Conservation (phyloP, 2,888 invertebrate species). For the Invenusta paracnida region DNA sequence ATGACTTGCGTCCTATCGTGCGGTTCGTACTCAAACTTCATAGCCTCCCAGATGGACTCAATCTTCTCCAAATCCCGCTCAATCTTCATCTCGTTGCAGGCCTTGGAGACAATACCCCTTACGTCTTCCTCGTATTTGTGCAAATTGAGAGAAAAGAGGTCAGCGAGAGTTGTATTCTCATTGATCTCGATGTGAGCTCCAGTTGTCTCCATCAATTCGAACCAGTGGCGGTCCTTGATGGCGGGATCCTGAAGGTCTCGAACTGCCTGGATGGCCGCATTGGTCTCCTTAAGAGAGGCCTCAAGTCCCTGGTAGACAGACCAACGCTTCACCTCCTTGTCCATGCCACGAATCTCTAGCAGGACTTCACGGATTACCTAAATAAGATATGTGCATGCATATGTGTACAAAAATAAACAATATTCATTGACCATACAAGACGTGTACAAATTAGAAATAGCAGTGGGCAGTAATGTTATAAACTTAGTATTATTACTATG, state of each 20-base stretch:
- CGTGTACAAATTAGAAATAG: too few relatives aligned
- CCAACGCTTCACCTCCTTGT: constrained; percentile 40
- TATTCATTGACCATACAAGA: too few relatives aligned
- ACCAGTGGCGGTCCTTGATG: constrained; percentile 90
- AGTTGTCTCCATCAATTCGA: constrained; percentile 88
- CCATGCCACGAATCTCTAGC: constrained; percentile 33
- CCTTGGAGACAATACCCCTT: constrained; percentile 89
- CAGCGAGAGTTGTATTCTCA: constrained; percentile 81
- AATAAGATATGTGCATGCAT: neutral
- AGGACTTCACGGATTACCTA: constrained; percentile 33
- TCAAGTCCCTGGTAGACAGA: constrained; percentile 33
- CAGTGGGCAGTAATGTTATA: too few relatives aligned
- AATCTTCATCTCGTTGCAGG: constrained; percentile 97
- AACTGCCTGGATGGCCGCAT: constrained; percentile 33
- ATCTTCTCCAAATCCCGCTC: constrained; percentile 86
- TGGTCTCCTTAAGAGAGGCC: constrained; percentile 35
- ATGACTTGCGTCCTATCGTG: constrained; percentile 81
- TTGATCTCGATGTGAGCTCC: constrained; percentile 88
- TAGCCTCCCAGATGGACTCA: constrained; percentile 81
- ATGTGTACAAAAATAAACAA: too few relatives aligned
- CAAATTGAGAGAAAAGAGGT: constrained; percentile 80
- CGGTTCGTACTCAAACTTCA: constrained; percentile 79
- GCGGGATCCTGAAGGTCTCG: constrained; percentile 70
- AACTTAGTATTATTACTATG: too few relatives aligned
- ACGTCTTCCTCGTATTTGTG: constrained; percentile 96